Percentiles rank a stretch among this genome's conserved stretches.
phyloP scores from a whole-genome alignment of 2,113 vertebrate genomes.

The Phaethornis superciliosus region DNA sequence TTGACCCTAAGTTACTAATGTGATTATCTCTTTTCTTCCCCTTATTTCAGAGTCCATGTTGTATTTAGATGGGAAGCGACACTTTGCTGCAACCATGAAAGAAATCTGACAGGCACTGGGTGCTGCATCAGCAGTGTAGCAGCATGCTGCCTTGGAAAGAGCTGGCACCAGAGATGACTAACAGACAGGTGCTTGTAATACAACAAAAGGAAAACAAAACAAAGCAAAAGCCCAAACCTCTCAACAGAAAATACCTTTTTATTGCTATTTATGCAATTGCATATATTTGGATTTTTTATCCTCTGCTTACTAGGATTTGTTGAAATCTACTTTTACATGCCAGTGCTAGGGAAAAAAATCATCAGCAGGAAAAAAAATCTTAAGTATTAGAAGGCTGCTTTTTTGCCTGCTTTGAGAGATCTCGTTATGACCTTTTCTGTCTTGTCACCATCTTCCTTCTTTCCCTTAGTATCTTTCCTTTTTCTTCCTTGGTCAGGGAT shows the following conservation, averaged over 20 bases:
- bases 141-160: background rate
- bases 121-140: background rate
- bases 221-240: background rate
- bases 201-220: background rate
- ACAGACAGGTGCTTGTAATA: background rate
- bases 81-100: constrained; percentile 83
- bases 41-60: constrained; percentile 91
- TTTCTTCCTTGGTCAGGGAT: background rate
- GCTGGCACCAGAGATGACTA: background rate
- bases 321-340: background rate
- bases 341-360: background rate
- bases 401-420: background rate
- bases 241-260: background rate
- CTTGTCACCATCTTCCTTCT: background rate
- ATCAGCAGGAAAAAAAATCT: background rate
- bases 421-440: background rate
- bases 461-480: background rate
- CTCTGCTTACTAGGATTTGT: background rate
- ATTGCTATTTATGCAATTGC: background rate
- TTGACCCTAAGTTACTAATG: background rate
- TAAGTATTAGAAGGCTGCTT: background rate
- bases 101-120: background rate
- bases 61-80: constrained; percentile 94
- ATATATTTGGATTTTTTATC: background rate
- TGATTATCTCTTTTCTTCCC: background rate